Base-by-base conservation (phyloP, 1,140 invertebrate genomes). In the Aphaenogaster rudis region DNA sequence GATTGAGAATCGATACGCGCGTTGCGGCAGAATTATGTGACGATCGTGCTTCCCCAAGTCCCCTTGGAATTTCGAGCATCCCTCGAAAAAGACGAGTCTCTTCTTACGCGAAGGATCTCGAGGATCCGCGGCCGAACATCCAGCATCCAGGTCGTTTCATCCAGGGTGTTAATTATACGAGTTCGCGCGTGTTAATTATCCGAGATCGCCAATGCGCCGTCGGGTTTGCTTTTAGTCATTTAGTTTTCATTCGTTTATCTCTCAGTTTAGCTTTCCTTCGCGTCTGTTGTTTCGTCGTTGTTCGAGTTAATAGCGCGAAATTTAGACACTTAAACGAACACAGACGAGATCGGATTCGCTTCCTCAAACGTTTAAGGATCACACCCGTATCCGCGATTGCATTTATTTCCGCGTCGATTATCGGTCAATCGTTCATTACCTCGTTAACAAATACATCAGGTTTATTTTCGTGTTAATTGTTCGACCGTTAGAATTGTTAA, bases 11-110 rank as follows among this genome's bases (percentile, higher is more conserved):
- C 69, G 54, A 48, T 61, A 59, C 50, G 39, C 42, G 42, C 33
- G 17, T 42, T 33, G 39, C 28, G 21, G 17, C n/a, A 76, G 54
- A 74, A 84, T 63, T 63, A 76, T 84, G 80, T 84, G 80, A 84
- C 54, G 13, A 50, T 61, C 15, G 66, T 82, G 54, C 39, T 72
- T 15, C 8, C 13, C 7, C n/a, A 15, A 11, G 13, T 6, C 5
- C 5, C n/a, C 13, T 21, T 15, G 39, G 13, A 76, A 48, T 36
- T 63, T 13, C 5, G 33, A 17, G n/a, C 9, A 2, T 81, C 15
- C 21, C 64, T 57, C 11, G 39, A 61, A 50, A 36, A 28, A 17
- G n/a, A 28, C 28, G 36, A 42, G 4, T 28, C 48, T 54, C n/a
- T 28, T 54, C 21, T 42, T 15, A 42, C 33, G 61, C 48, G 48